Conservation (phyloP, 1,140 invertebrate species). For the Dinoponera quadriceps region DNA sequence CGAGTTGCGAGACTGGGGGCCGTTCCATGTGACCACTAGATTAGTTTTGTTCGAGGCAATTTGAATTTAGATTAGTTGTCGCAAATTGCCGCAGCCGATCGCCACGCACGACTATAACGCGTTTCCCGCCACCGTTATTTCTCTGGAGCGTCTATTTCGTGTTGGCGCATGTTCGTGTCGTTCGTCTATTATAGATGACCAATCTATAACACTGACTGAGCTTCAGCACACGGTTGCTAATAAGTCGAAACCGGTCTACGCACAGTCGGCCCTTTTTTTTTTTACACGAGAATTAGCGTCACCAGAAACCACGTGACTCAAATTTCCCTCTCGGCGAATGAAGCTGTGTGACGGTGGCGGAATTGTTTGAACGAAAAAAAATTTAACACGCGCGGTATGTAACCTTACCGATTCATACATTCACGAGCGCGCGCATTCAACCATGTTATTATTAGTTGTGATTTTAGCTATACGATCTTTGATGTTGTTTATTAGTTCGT, state of each 20-base stretch:
- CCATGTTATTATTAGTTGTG: too few relatives aligned
- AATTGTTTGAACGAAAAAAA: too few relatives aligned
- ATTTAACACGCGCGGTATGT: too few relatives aligned
- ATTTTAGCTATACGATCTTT: too few relatives aligned
- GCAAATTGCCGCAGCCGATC: constrained; percentile 82
- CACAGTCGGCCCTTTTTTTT: too few relatives aligned
- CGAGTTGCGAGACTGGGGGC: constrained; percentile 46
- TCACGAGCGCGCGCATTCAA: too few relatives aligned
- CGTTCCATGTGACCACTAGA: constrained; percentile 77
- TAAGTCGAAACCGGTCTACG: background rate
- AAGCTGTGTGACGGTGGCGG: too few relatives aligned
- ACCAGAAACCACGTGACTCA: too few relatives aligned
- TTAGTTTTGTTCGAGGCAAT: constrained; percentile 85
- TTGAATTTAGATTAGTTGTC: constrained; percentile 86
- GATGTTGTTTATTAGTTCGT: too few relatives aligned
- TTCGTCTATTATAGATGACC: constrained; percentile 40
- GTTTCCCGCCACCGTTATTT: constrained; percentile 44
- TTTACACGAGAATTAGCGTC: too few relatives aligned
- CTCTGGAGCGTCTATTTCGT: constrained; percentile 45
- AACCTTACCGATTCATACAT: too few relatives aligned
- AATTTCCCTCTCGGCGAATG: too few relatives aligned
- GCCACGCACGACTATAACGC: constrained; percentile 69
- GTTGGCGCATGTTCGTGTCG: constrained; percentile 14
- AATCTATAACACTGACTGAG: constrained; percentile 1
- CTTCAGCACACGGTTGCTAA: constrained; percentile 8